A percentile compares a stretch with the other conserved stretches of the same genome.
These are phyloP conservation scores for Diarsia dahlii DNA, from an alignment of 2,888 invertebrate genomes.

Conservation along the genomic window DNA sequence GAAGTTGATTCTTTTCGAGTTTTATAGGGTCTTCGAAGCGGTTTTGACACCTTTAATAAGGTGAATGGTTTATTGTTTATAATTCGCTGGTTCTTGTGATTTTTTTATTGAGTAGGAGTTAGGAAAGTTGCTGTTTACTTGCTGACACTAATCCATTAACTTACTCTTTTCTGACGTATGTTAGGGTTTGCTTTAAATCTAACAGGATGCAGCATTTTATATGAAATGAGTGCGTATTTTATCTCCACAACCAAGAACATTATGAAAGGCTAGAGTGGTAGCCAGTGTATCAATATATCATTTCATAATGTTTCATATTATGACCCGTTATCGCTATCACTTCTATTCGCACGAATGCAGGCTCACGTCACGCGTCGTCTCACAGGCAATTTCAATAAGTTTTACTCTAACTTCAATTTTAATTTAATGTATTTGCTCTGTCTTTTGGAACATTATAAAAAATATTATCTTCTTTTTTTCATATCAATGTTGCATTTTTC, in stretches of 20 bases:
- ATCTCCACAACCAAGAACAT: neutral
- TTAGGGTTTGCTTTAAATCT: neutral
- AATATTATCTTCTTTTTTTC: too few species aligned
- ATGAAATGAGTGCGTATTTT: neutral
- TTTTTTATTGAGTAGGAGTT: neutral
- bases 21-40: neutral
- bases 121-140: neutral
- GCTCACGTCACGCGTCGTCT: too few species aligned
- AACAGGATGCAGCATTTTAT: neutral
- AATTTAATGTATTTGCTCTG: too few species aligned
- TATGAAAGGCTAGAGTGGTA: too few species aligned
- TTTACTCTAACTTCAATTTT: too few species aligned
- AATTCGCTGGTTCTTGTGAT: neutral
- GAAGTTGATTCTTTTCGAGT: neutral
- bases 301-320: neutral
- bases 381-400: too few species aligned
- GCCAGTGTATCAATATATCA: neutral
- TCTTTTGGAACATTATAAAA: too few species aligned
- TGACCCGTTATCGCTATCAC: too few species aligned
- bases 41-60: neutral
- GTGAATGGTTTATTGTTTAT: neutral
- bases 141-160: neutral
- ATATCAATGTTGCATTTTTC: too few species aligned
- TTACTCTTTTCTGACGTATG: neutral
- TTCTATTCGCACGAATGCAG: too few species aligned